Conservation (phyloP, 2,888 invertebrate species). For the Oscheius sp. region DNA sequence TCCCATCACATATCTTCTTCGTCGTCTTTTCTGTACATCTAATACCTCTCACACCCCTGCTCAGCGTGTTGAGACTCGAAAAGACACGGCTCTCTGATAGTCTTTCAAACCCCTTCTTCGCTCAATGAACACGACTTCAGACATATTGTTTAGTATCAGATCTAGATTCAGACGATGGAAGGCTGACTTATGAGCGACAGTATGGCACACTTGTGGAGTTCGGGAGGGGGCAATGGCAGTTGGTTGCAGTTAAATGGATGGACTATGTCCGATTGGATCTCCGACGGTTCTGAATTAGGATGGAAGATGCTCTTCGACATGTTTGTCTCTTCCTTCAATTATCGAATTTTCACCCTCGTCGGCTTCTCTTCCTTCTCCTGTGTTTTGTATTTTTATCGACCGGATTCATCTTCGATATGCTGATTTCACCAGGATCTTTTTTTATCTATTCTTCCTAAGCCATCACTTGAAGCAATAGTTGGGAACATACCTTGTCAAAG, state of each 20-base stretch:
- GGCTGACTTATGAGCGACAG: background rate
- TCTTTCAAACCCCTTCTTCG: background rate
- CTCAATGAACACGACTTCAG: background rate
- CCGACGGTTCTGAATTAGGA: background rate
- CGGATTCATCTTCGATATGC: background rate
- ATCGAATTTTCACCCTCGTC: background rate
- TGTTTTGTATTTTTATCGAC: background rate
- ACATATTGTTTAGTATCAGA: background rate
- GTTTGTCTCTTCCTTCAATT: background rate
- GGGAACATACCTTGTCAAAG: background rate
- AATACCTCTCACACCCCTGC: background rate
- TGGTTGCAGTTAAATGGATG: slow-evolving; percentile 2
- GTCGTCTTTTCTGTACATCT: slow-evolving; percentile 9
- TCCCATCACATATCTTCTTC: slow-evolving; percentile 13
- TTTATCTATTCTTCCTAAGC: too few relatives aligned
- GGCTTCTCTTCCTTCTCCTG: background rate
- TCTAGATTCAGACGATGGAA: background rate
- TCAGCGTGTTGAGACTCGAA: background rate
- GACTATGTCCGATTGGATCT: background rate
- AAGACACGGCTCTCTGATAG: slow-evolving; percentile 20
- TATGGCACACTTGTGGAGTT: background rate
- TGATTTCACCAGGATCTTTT: too few relatives aligned
- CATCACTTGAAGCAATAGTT: too few relatives aligned
- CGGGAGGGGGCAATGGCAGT: background rate
- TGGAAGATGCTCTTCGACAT: slow-evolving; percentile 12